A percentile compares a stretch with the other conserved stretches of the same genome.
These are phyloP conservation scores for Ferrisia virgata DNA, from an alignment of 2,888 invertebrate genomes.

Conservation along the genomic window DNA sequence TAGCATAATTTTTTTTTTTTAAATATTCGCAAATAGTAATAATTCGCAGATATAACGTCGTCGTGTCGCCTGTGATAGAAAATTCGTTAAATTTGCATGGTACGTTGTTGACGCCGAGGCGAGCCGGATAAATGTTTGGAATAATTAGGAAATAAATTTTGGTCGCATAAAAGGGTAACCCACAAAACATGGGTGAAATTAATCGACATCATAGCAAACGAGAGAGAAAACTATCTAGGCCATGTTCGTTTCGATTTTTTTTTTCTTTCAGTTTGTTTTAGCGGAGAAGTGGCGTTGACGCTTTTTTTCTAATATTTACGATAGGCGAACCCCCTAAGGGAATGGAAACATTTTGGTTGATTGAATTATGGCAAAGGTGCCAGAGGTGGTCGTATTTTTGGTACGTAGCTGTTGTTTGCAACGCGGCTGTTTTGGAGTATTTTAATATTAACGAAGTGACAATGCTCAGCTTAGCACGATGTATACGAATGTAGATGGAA, in stretches of 20 bases:
- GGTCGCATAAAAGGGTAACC: not conserved
- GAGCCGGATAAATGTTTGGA: not conserved
- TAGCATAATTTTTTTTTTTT: not conserved
- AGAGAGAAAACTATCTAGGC: constrained; percentile 3
- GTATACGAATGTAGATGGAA: not conserved
- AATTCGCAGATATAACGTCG: not conserved
- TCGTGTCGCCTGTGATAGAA: not conserved
- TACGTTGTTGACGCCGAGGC: not conserved
- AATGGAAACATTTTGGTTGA: not conserved
- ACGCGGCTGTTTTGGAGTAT: not conserved
- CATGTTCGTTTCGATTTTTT: not conserved
- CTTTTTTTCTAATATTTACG: not conserved
- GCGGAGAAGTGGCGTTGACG: not conserved
- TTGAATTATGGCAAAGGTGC: not conserved
- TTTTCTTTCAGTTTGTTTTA: constrained; percentile 11
- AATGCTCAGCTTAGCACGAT: not conserved
- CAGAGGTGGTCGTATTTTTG: not conserved
- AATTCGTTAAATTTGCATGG: not conserved
- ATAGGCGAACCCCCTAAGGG: not conserved
- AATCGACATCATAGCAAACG: not conserved
- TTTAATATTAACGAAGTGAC: not conserved
- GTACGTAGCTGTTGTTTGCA: not conserved
- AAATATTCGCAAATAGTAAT: not conserved
- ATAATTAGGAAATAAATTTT: not conserved
- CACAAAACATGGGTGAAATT: not conserved